Conservation (phyloP, 2,888 invertebrate species). For the Chaetogeoica ovagalla region DNA sequence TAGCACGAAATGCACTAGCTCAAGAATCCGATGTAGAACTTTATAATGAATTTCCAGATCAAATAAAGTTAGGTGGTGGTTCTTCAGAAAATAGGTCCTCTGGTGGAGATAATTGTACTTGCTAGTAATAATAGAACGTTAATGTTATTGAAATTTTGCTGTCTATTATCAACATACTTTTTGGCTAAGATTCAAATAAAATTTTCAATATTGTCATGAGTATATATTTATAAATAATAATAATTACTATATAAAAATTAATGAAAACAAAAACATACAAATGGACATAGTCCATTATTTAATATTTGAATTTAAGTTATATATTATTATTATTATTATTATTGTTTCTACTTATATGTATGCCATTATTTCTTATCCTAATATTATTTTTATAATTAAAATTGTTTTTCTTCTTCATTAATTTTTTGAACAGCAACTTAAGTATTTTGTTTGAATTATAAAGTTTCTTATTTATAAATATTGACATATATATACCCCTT, state of each 20-base stretch:
- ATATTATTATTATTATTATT: slow-evolving; percentile 34
- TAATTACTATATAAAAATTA: neutral
- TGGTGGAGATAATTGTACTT: slow-evolving; percentile 45
- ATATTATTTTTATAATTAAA: slow-evolving; percentile 35
- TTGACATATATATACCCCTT: neutral
- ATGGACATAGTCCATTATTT: slow-evolving; percentile 43
- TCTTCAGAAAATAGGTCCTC: slow-evolving; percentile 27
- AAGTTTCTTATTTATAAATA: slow-evolving; percentile 32
- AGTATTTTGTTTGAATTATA: slow-evolving; percentile 41
- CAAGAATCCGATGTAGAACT: slow-evolving; percentile 78
- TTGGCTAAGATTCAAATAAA: slow-evolving; percentile 2
- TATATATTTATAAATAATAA: neutral
- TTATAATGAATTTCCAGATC: slow-evolving; percentile 96
- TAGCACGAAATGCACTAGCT: slow-evolving; percentile 95
- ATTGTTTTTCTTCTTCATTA: slow-evolving; percentile 8
- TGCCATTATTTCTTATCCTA: slow-evolving; percentile 20
- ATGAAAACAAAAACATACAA: slow-evolving; percentile 25
- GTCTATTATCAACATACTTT: slow-evolving; percentile 35
- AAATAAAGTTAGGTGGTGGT: slow-evolving; percentile 74
- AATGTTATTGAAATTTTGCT: slow-evolving; percentile 20
- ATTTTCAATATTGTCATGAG: slow-evolving; percentile 28
- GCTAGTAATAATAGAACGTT: slow-evolving; percentile 19
- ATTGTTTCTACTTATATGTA: slow-evolving; percentile 50
- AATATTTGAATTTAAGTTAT: slow-evolving; percentile 47
- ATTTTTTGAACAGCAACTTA: slow-evolving; percentile 9